Percentiles rank a stretch among this genome's conserved stretches.
These are phyloP conservation scores for Drosophila ercepeae DNA, from an alignment of 1,140 invertebrate species.

Conservation along the genomic window DNA sequence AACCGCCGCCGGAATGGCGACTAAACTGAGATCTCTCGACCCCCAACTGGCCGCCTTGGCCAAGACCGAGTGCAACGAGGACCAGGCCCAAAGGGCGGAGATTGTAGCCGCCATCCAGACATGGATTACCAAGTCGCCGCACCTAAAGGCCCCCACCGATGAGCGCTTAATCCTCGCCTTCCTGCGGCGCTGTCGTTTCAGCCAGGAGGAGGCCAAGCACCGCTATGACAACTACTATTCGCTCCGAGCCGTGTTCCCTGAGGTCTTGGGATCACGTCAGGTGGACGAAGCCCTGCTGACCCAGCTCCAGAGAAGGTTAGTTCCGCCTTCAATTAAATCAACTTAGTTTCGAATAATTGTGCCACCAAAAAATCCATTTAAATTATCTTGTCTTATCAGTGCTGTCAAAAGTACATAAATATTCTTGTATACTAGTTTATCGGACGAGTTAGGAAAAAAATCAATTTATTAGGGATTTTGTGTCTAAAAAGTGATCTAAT, in stretches of 20 bases:
- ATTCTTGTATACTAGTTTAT: slow-evolving; percentile 1
- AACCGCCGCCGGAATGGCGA: slow-evolving; percentile 50
- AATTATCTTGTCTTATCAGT: slow-evolving; percentile 15
- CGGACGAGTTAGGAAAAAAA: not conserved
- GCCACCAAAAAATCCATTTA: not conserved
- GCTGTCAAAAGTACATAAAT: slow-evolving; percentile 14
- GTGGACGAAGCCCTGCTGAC: slow-evolving; percentile 74
- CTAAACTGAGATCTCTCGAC: slow-evolving; percentile 67
- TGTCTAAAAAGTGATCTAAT: not conserved
- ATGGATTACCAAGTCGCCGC: slow-evolving; percentile 87
- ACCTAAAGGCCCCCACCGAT: slow-evolving; percentile 85
- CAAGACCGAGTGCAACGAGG: slow-evolving; percentile 86
- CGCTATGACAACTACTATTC: slow-evolving; percentile 88
- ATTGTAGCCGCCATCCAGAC: slow-evolving; percentile 85
- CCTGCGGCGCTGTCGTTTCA: slow-evolving; percentile 88
- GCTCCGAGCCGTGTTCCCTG: slow-evolving; percentile 85
- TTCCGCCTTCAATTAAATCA: not conserved
- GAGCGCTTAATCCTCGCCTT: slow-evolving; percentile 86
- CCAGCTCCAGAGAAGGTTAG: slow-evolving; percentile 85
- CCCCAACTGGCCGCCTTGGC: slow-evolving; percentile 71
- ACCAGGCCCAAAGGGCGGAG: slow-evolving; percentile 83
- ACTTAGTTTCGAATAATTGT: not conserved
- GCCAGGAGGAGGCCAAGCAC: slow-evolving; percentile 87
- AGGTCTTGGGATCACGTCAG: slow-evolving; percentile 83
- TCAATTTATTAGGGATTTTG: slow-evolving; percentile 41